These are phyloP conservation scores for Sesamia inferens DNA, from an alignment of 2,888 invertebrate species.

Conservation along the genomic window DNA sequence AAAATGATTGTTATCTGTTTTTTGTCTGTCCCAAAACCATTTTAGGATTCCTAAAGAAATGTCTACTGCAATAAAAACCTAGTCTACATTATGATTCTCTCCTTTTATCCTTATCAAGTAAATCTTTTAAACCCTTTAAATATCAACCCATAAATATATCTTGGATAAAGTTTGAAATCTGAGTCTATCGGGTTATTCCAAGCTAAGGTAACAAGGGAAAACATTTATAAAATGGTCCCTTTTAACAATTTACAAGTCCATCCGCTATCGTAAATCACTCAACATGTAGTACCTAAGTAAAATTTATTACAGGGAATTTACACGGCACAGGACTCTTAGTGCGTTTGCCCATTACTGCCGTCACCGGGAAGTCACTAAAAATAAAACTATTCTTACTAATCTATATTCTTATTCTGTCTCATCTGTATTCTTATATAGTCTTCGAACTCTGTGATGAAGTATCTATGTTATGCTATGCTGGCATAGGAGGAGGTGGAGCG, in stretches of 20 bases:
- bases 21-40: background rate
- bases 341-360: background rate
- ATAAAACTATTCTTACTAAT: too few species aligned
- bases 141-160: constrained; percentile 7
- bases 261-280: constrained; percentile 44
- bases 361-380: background rate
- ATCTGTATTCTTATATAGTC: too few species aligned
- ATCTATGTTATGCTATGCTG: too few species aligned
- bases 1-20: too few species aligned
- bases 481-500: too few species aligned
- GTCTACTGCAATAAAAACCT: background rate
- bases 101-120: background rate
- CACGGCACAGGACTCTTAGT: constrained; percentile 1
- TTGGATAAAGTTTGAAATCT: background rate
- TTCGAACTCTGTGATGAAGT: too few species aligned
- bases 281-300: constrained; percentile 14
- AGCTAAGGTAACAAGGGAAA: constrained; percentile 13
- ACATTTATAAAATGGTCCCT: constrained; percentile 23
- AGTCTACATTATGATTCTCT: background rate
- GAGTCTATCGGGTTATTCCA: constrained; percentile 2
- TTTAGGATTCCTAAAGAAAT: background rate
- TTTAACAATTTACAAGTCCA: constrained; percentile 29
- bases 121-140: constrained; percentile 1
- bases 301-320: constrained; percentile 36
- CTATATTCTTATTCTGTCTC: too few species aligned